These are phyloP conservation scores for Pristionchus entomophagus DNA, from an alignment of 2,888 invertebrate species.

Conservation along the genomic window DNA sequence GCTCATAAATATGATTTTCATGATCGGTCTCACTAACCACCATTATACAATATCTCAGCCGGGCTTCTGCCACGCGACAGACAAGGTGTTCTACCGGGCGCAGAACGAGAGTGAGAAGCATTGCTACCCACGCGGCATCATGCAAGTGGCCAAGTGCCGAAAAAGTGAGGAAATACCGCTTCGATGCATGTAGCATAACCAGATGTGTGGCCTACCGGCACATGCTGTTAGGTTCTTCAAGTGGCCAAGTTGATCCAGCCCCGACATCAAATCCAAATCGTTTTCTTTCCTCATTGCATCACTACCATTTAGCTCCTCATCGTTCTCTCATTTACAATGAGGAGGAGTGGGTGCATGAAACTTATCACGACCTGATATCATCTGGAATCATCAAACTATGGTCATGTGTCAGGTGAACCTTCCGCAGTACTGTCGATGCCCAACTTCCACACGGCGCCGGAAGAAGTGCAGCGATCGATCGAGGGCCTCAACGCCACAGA, in stretches of 20 bases:
- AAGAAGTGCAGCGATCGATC: constrained; percentile 62
- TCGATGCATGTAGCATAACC: neutral
- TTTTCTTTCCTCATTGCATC: too few species aligned
- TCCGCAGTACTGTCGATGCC: constrained; percentile 72
- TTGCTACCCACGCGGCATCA: constrained; percentile 62
- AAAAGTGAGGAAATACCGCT: neutral
- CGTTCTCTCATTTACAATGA: too few species aligned
- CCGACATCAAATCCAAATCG: too few species aligned
- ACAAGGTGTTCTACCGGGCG: constrained; percentile 53
- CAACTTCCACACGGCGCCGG: constrained; percentile 69
- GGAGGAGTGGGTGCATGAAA: too few species aligned
- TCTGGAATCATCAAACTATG: neutral
- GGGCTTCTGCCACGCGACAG: constrained; percentile 61
- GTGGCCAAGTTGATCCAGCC: neutral
- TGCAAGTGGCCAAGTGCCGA: constrained; percentile 61
- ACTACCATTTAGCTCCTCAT: too few species aligned
- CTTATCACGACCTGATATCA: neutral
- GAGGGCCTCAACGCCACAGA: constrained; percentile 66
- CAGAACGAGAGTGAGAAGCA: constrained; percentile 43
- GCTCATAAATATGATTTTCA: neutral
- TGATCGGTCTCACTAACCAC: neutral
- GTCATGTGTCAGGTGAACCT: constrained; percentile 66
- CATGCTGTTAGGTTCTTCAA: neutral
- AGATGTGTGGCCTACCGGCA: neutral
- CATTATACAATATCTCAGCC: neutral